A percentile compares a stretch with the other conserved stretches of the same genome.
phyloP scores from a whole-genome alignment of 2,888 invertebrate species.

The Drosophila nr. perissopoda region DNA sequence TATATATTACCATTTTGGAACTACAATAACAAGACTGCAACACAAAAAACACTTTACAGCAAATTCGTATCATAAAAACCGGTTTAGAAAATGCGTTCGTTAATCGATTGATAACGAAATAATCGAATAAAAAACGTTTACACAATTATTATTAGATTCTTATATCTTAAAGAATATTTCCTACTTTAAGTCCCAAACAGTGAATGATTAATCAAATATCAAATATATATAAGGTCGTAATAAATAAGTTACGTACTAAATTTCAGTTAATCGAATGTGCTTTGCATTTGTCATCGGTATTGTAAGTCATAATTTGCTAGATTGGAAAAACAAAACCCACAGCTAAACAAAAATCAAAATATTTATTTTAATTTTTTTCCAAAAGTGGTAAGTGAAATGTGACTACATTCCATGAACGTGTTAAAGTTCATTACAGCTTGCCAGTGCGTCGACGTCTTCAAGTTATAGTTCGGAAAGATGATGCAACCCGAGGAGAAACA shows the following conservation, averaged over 20 bases:
- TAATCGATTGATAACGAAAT: neutral
- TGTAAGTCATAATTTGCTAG: neutral
- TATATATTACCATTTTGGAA: neutral
- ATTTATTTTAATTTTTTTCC: neutral
- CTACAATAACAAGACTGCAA: neutral
- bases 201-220: neutral
- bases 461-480: neutral
- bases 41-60: neutral
- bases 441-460: neutral
- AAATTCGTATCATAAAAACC: neutral
- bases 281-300: neutral
- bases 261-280: neutral
- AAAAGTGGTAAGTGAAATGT: neutral
- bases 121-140: neutral
- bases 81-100: neutral
- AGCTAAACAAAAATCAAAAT: neutral
- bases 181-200: neutral
- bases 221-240: neutral
- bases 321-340: neutral
- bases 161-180: neutral
- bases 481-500: neutral
- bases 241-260: neutral
- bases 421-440: neutral
- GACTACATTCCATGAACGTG: neutral
- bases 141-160: neutral